A percentile compares a stretch with the other conserved stretches of the same genome.
Conservation (phyloP, 2,888 invertebrate genomes). For the Agrotis exclamationis region DNA sequence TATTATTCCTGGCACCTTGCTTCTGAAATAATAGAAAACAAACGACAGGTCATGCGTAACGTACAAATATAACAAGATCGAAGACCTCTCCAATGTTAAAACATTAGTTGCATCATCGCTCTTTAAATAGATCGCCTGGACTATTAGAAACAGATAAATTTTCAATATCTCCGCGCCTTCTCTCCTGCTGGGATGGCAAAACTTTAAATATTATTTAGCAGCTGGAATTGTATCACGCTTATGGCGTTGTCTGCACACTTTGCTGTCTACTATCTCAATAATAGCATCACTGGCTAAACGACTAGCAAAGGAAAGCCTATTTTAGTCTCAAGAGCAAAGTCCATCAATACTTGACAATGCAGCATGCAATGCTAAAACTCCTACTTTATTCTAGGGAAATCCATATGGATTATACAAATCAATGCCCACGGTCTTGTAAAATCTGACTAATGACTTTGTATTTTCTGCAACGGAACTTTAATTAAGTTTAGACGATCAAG, state of each 20-base stretch:
- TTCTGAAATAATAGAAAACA: conserved; percentile 51
- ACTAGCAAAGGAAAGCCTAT: conserved; percentile 35
- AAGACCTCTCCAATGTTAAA: conserved; percentile 64
- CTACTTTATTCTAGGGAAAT: conserved; percentile 33
- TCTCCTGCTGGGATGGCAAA: conserved; percentile 15
- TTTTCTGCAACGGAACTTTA: conserved; percentile 53
- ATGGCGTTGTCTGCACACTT: conserved; percentile 2
- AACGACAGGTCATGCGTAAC: conserved; percentile 59
- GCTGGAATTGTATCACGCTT: not conserved
- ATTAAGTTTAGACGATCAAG: conserved; percentile 35
- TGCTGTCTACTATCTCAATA: conserved; percentile 23
- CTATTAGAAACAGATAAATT: conserved; percentile 68
- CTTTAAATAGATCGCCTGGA: conserved; percentile 67
- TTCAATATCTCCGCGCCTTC: conserved; percentile 46
- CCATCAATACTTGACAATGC: conserved; percentile 12
- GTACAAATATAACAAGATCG: conserved; percentile 62
- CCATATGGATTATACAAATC: conserved; percentile 44
- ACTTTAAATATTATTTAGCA: conserved; percentile 16
- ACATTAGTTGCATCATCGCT: conserved; percentile 69
- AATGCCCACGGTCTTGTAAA: conserved; percentile 11
- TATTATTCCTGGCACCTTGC: conserved; percentile 59
- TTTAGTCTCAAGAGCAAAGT: conserved; percentile 36
- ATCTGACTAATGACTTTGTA: conserved; percentile 36
- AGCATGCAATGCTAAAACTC: conserved; percentile 2
- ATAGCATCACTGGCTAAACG: conserved; percentile 7